Conservation (phyloP, 2,113 vertebrate genomes). For the Pyrgilauda ruficollis region DNA sequence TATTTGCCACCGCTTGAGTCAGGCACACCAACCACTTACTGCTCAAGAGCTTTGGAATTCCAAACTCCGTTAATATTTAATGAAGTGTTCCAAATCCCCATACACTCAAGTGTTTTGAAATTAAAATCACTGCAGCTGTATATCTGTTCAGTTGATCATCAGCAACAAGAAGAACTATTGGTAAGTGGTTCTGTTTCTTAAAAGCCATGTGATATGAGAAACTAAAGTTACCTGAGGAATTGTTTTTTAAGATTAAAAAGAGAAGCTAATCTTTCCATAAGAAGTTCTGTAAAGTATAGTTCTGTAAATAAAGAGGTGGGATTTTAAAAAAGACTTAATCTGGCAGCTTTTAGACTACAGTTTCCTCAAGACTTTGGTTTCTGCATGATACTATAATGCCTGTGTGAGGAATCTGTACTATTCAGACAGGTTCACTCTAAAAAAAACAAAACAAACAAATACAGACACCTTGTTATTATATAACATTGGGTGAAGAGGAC, state of each 20-base stretch:
- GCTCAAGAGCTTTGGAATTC: constrained; percentile 88
- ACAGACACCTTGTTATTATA: background rate
- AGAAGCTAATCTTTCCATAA: background rate
- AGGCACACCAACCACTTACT: constrained; percentile 86
- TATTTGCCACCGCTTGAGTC: constrained; percentile 87
- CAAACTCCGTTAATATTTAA: constrained; percentile 88
- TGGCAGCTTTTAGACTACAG: background rate
- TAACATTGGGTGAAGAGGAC: background rate
- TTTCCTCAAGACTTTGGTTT: background rate
- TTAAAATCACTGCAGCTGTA: constrained; percentile 86
- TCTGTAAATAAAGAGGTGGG: background rate
- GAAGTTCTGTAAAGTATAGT: background rate
- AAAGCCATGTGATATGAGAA: background rate
- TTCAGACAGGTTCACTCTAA: background rate
- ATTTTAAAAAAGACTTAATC: background rate
- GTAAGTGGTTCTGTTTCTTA: constrained; percentile 68
- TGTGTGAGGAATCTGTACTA: background rate
- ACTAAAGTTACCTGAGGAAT: background rate
- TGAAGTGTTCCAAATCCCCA: constrained; percentile 90
- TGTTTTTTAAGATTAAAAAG: background rate
- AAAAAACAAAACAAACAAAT: background rate
- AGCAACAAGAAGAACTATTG: constrained; percentile 89
- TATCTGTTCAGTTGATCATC: constrained; percentile 84
- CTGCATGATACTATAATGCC: background rate
- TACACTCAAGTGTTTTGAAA: constrained; percentile 78